phyloP scores from a whole-genome alignment of 2,888 invertebrate genomes.

The Camponotus fellah region DNA sequence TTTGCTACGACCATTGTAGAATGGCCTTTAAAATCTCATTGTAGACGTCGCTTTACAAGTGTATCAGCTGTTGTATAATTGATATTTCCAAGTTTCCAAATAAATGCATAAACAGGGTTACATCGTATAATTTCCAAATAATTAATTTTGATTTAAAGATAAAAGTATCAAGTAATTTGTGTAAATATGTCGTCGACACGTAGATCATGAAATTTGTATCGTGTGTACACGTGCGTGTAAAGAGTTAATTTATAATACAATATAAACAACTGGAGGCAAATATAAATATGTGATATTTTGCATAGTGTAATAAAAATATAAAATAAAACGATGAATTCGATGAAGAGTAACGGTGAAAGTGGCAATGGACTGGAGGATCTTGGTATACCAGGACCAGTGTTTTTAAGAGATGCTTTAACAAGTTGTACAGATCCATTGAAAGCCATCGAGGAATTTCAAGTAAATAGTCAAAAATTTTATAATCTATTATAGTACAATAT shows the following conservation, averaged over 20 bases:
- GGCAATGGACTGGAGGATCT: constrained; percentile 93
- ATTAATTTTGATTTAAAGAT: background rate
- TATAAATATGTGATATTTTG: background rate
- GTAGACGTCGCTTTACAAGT: too few relatives aligned
- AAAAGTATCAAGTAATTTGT: background rate
- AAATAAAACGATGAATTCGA: constrained; percentile 76
- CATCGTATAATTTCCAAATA: background rate
- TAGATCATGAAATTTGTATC: background rate
- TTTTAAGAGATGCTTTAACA: constrained; percentile 95
- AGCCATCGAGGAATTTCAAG: constrained; percentile 99
- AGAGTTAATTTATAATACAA: background rate
- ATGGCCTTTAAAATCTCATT: too few relatives aligned
- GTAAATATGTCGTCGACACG: background rate
- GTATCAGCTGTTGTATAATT: background rate
- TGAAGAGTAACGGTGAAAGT: constrained; percentile 81
- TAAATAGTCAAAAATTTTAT: constrained; percentile 74
- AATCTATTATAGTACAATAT: background rate
- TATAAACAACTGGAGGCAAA: background rate
- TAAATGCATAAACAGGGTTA: background rate
- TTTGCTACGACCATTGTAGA: too few relatives aligned
- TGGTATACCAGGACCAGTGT: constrained; percentile 95
- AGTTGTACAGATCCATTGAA: constrained; percentile 98
- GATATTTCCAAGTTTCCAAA: too few relatives aligned
- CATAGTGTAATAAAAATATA: background rate
- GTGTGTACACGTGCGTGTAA: too few relatives aligned